These are phyloP conservation scores for Drosophila jambulina DNA, from an alignment of 1,140 invertebrate genomes.

Conservation along the genomic window DNA sequence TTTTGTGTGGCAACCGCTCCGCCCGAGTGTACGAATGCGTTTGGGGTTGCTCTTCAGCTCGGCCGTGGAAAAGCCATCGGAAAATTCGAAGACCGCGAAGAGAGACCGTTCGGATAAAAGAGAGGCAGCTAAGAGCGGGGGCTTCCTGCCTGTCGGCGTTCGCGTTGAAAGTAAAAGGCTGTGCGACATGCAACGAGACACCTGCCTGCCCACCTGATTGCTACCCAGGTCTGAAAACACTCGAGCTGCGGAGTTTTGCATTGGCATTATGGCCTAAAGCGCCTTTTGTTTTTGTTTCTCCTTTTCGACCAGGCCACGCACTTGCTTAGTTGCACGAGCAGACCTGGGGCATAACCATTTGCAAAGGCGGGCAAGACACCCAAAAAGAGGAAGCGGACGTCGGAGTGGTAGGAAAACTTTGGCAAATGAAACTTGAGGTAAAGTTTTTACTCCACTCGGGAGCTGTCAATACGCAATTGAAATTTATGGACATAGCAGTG, in stretches of 20 bases:
- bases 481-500: slow-evolving; percentile 14
- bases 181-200: slow-evolving; percentile 43
- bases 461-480: slow-evolving; percentile 23
- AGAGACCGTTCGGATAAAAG: slow-evolving; percentile 6
- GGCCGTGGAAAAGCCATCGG: slow-evolving; percentile 54
- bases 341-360: slow-evolving; percentile 13
- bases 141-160: slow-evolving; percentile 31
- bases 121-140: slow-evolving; percentile 13
- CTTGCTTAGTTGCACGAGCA: slow-evolving; percentile 38
- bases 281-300: slow-evolving; percentile 30
- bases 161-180: slow-evolving; percentile 75
- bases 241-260: slow-evolving; percentile 18
- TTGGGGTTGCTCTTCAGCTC: slow-evolving; percentile 64
- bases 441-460: slow-evolving; percentile 9
- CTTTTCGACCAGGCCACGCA: slow-evolving; percentile 33
- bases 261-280: neutral
- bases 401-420: slow-evolving; percentile 21
- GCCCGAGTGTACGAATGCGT: slow-evolving; percentile 70
- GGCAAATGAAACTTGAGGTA: slow-evolving; percentile 19
- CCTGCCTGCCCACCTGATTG: slow-evolving; percentile 54
- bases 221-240: slow-evolving; percentile 15
- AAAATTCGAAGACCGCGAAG: slow-evolving; percentile 31
- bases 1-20: slow-evolving; percentile 69
- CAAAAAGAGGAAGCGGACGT: neutral
- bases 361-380: slow-evolving; percentile 8